Base-by-base conservation (phyloP, 2,888 invertebrate genomes). In the Branchellion lobata region DNA sequence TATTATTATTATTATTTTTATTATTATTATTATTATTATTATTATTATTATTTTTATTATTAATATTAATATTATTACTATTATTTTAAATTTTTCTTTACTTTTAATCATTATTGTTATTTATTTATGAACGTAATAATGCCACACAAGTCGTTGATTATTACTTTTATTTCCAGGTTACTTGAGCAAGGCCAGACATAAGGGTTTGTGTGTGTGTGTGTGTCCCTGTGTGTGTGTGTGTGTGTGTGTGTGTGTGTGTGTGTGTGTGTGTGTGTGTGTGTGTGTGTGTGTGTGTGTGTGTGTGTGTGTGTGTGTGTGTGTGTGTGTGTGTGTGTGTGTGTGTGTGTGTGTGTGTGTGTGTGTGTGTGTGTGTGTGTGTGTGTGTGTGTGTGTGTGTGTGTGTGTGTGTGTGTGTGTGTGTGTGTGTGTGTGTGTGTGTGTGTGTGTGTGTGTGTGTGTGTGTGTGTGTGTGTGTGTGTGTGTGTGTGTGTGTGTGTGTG, bases 121-220 rank as follows among this genome's bases (percentile, higher is more conserved):
- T n/a, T n/a, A n/a, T n/a, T n/a, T n/a, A n/a, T n/a, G n/a, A n/a
- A n/a, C n/a, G n/a, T n/a, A n/a, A n/a, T n/a, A n/a, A n/a, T n/a
- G n/a, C n/a, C n/a, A n/a, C n/a, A n/a, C n/a, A n/a, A n/a, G n/a
- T n/a, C n/a, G n/a, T n/a, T n/a, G n/a, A n/a, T n/a, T n/a, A n/a
- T n/a, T n/a, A n/a, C n/a, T 80, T 31, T 74, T 40, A 33, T 29
- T 75, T 81, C 36, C 65, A 81, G 81, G 81, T 31, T 81, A 79
- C 34, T 61, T 81, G 40, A 81, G 81, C 68, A 81, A 81, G 74
- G 29, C 79, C 47, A 75, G 81, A 72, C 79, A 77, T 36, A 81
- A 79, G 77, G 81, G 81, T 81, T 34, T n/a, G 34, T 65, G 65
- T 65, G n/a, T 65, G 65, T 65, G 24, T 65, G 65, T 65, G 29